Conservation (phyloP, 2,888 invertebrate genomes). For the Carcina quercana region DNA sequence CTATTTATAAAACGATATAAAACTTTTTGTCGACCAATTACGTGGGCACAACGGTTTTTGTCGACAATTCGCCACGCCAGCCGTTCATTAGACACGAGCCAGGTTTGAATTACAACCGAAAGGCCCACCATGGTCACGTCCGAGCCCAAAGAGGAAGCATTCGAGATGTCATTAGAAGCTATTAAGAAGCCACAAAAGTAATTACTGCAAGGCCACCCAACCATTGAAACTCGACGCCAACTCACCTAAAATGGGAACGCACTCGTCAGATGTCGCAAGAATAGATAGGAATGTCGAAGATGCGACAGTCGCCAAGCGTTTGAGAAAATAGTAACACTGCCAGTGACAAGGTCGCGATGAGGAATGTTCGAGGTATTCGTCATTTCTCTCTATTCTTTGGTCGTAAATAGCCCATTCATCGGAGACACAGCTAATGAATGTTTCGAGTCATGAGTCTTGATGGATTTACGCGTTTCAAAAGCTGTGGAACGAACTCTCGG, state of each 20-base stretch:
- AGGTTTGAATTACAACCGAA: slow-evolving; percentile 16
- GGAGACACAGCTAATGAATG: slow-evolving; percentile 9
- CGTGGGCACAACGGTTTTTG: slow-evolving; percentile 23
- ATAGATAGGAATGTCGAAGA: too few species aligned
- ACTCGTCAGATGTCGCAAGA: too few species aligned
- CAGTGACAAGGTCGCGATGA: slow-evolving; percentile 24
- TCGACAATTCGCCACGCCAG: slow-evolving; percentile 18
- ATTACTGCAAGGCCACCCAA: slow-evolving; percentile 26
- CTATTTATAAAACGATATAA: too few species aligned
- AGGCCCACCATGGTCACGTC: slow-evolving; percentile 26
- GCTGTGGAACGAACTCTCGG: too few species aligned
- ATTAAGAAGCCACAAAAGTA: slow-evolving; percentile 35
- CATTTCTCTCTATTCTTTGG: slow-evolving; percentile 29
- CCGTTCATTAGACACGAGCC: slow-evolving; percentile 20
- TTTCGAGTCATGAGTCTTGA: background rate
- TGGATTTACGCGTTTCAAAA: too few species aligned
- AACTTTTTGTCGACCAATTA: slow-evolving; percentile 18
- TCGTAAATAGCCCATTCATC: slow-evolving; percentile 11
- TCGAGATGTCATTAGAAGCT: slow-evolving; percentile 41
- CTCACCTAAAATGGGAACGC: background rate
- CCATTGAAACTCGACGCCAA: background rate
- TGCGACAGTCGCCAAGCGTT: background rate
- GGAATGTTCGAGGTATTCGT: slow-evolving; percentile 18
- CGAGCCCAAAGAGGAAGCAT: slow-evolving; percentile 37
- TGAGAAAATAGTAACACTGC: slow-evolving; percentile 1